Base-by-base conservation (phyloP, 1,140 invertebrate genomes). In the Cydia strobilella region DNA sequence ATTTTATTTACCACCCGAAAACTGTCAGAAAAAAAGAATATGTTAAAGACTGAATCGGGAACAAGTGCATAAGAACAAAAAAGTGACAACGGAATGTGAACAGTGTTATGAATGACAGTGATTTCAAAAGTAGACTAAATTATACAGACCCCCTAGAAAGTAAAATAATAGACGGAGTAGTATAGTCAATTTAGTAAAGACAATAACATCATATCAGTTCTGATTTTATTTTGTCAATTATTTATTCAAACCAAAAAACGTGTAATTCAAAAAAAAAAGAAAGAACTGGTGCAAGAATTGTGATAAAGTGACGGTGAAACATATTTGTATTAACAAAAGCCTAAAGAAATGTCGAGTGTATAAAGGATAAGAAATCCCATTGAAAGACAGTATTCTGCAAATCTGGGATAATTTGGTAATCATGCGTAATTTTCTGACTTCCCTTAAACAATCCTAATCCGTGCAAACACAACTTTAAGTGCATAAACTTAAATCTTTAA, bases 31-130 rank as follows among this genome's bases (percentile, higher is more conserved):
- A 77, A 77, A 73, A 77, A 76, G 66, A 71, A 72, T 71, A 76
- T 63, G 76, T 77, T 75, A 71, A 87, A 87, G 86, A 86, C 84
- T 87, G 84, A 85, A 80, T 75, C 76, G 84, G 84, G 83, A 87
- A 79, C 83, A 86, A 87, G 75, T 65, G 76, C 45, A 71, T 72
- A 45, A 18, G 39, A 48, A 63, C 73, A 69, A 62, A 27, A 48
- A 71, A 69, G 42, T 20, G 42, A 45, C 54, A 59, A 23, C 6
- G 9, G 54, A 59, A 59, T 23, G 20, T 23, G 9, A 59, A 59
- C 54, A 59, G 54, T 59, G 20, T 9, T 54, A 54, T 9, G 10
- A 59, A 59, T 59, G 51, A 59, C 54, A 59, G 54, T 59, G 54
- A 59, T 23, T 18, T 23, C 20, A 23, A 7, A 59, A n/a, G 2